phyloP scores from a whole-genome alignment of 1,140 invertebrate species.

The Conus ventricosus region DNA sequence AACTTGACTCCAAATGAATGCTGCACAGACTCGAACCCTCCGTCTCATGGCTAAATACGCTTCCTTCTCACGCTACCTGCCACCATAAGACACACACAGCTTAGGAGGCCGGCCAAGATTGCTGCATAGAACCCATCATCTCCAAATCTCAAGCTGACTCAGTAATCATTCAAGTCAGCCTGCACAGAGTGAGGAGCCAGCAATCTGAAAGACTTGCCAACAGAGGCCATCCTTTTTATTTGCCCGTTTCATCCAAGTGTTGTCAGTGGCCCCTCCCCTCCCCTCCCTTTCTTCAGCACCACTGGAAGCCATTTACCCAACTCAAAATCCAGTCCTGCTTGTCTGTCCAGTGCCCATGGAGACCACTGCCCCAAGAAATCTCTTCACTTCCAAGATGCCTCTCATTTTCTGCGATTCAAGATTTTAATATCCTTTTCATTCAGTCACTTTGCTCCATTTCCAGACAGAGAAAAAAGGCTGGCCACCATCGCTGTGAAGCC shows the following conservation, averaged over 20 bases:
- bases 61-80: neutral
- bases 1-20: constrained; percentile 15
- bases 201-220: neutral
- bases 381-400: neutral
- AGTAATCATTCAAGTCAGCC: neutral
- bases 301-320: neutral
- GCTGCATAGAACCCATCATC: neutral
- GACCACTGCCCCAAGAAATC: neutral
- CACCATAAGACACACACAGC: neutral
- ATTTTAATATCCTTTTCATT: neutral
- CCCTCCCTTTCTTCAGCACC: neutral
- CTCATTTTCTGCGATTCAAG: neutral
- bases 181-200: neutral
- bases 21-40: neutral
- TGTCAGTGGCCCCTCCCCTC: neutral
- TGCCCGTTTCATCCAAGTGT: neutral
- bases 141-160: neutral
- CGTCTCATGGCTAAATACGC: neutral
- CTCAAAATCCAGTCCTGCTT: neutral
- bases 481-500: neutral
- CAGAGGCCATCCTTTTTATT: neutral
- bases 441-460: neutral
- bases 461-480: neutral
- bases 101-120: neutral
- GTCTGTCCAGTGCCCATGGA: neutral